Evolutionary conservation across 2,888 invertebrate species (phyloP), one percentile per base, ranked within the genome.

Genomic region (Norana najaformis): DNA sequence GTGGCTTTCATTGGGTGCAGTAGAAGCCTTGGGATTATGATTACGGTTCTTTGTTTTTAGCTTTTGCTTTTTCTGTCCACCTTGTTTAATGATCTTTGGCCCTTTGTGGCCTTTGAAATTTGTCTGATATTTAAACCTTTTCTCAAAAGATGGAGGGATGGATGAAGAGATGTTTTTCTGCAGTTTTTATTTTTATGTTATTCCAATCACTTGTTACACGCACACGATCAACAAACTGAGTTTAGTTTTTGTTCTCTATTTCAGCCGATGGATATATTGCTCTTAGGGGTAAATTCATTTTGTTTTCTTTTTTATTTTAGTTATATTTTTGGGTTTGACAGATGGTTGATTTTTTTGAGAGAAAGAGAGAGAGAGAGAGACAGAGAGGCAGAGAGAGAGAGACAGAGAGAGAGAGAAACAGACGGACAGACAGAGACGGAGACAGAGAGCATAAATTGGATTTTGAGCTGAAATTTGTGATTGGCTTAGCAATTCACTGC

Each of bases 241-340:
- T 88, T 34, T 88, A 88, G 34, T 88, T 88, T 88, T 38, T 41
- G 37, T 41, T 38, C 39, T 47, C n/a, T 34, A 88, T 47, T 41
- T 34, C 88, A 41, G 88, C 13, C 39, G 47, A 88, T 41, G 41
- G 88, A 88, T 85, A 85, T 85, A n/a, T 85, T 85, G 85, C 85
- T 11, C 36, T 85, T 41, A 0, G 88, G 18, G 47, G 47, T 89
- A 89, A 89, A 35, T 53, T 89, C 35, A 36, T 18, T 41, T 89
- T 35, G 35, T 89, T 69, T 36, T 53, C 41, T n/a, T 34, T 53
- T 89, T 18, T 34, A 35, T 47, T 89, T 36, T 34, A 0, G 13
- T 18, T 41, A 36, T 89, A 20, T 85, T 6, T 85, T 85, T 85
- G 13, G 35, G 36, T 18, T 83, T 34, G 14, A 35, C 35, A 14